Percentiles rank a stretch among this genome's conserved stretches.
Evolutionary conservation across 1,140 invertebrate genomes (phyloP).

Genomic region (Laupala kohalensis): DNA sequence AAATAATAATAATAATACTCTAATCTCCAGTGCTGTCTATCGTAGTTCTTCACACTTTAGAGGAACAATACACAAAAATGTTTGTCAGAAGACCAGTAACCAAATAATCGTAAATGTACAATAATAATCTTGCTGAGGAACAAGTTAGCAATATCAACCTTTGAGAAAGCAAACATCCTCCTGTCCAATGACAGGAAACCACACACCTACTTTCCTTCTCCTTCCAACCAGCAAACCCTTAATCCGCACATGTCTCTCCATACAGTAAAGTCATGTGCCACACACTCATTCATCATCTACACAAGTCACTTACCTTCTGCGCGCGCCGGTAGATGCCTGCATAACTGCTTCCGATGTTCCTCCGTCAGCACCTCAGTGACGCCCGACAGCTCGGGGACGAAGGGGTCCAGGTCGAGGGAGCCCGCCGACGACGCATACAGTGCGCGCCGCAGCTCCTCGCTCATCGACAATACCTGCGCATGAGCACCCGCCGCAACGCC

Average conservation of each 20-base stretch:
- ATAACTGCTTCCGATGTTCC: slow-evolving; percentile 72
- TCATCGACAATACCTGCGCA: slow-evolving; percentile 74
- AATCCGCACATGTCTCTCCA: background rate
- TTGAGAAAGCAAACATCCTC: too few relatives aligned
- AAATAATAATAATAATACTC: too few relatives aligned
- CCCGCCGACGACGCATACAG: slow-evolving; percentile 60
- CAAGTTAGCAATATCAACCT: too few relatives aligned
- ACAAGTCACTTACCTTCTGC: slow-evolving; percentile 50
- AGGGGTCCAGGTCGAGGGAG: slow-evolving; percentile 70
- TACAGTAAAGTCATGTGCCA: background rate
- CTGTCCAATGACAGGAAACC: too few relatives aligned
- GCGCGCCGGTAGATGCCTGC: slow-evolving; percentile 76
- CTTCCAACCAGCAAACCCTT: too few relatives aligned
- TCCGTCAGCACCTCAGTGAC: slow-evolving; percentile 78
- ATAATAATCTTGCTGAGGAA: too few relatives aligned
- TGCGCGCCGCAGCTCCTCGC: slow-evolving; percentile 72
- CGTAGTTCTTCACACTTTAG: too few relatives aligned
- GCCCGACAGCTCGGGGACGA: slow-evolving; percentile 76
- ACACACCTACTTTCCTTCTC: too few relatives aligned
- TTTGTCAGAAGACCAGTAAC: too few relatives aligned
- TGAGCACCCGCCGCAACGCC: background rate
- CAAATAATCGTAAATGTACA: background rate
- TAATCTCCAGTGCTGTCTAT: too few relatives aligned
- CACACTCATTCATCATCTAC: background rate
- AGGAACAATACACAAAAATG: too few relatives aligned